Percentiles rank a stretch among this genome's conserved stretches.
Conservation (phyloP, 2,113 vertebrate genomes). For the Casuarius casuarius region DNA sequence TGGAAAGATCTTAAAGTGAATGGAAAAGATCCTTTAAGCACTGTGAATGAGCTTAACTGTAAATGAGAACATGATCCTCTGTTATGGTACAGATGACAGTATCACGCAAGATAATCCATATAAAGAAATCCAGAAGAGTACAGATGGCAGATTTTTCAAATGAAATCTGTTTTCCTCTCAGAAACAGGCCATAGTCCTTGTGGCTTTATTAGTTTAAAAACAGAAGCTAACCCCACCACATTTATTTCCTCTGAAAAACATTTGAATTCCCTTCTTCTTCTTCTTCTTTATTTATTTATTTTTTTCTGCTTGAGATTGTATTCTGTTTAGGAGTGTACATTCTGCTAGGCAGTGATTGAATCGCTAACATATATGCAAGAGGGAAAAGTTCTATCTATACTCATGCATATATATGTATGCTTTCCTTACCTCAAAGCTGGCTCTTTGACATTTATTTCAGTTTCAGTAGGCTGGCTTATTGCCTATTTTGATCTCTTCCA, state of each 20-base stretch:
- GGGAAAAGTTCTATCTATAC: neutral
- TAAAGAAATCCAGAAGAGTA: neutral
- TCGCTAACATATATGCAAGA: neutral
- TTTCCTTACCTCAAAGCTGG: neutral
- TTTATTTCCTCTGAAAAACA: neutral
- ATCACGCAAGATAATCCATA: neutral
- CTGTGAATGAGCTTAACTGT: neutral
- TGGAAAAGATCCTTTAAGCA: neutral
- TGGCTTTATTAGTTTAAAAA: neutral
- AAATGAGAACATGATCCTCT: neutral
- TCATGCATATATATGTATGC: neutral
- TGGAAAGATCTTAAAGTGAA: neutral
- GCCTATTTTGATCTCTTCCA: neutral
- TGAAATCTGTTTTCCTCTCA: neutral
- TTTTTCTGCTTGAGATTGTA: neutral
- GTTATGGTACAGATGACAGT: neutral
- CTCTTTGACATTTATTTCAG: conserved; percentile 14
- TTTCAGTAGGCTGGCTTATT: neutral
- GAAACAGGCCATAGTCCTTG: neutral
- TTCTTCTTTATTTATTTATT: neutral
- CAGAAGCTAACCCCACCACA: neutral
- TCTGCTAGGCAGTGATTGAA: neutral
- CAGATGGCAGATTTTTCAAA: neutral
- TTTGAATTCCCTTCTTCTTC: neutral
- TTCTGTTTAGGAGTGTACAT: neutral